Conservation (phyloP, 2,888 invertebrate species). For the Portevinia maculata region DNA sequence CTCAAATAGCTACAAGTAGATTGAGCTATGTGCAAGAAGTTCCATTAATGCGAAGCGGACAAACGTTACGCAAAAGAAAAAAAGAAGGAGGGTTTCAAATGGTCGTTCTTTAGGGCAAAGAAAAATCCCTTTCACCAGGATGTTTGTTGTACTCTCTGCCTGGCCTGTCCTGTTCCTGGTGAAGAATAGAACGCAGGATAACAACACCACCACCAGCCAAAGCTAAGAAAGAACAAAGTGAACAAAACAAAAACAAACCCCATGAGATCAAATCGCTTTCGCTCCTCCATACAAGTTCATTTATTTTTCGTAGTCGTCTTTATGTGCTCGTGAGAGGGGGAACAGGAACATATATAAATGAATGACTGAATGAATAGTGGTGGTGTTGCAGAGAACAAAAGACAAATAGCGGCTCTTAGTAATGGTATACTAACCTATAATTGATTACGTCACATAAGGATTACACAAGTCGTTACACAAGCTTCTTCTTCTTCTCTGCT, state of each 20-base stretch:
- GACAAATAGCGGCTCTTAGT: constrained; percentile 70
- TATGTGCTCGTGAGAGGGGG: constrained; percentile 2
- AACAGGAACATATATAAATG: background rate
- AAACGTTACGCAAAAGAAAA: background rate
- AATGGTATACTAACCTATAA: constrained; percentile 73
- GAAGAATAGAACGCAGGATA: constrained; percentile 50
- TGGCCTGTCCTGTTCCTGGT: constrained; percentile 32
- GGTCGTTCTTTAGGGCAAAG: constrained; percentile 50
- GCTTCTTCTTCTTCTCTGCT: constrained; percentile 18
- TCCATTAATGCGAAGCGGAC: constrained; percentile 38
- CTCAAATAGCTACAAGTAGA: background rate
- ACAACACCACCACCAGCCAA: constrained; percentile 37
- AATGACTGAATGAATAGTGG: constrained; percentile 9
- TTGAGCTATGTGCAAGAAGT: constrained; percentile 24
- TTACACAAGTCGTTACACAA: constrained; percentile 72
- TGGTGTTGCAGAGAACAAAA: constrained; percentile 54
- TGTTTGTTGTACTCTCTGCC: constrained; percentile 45
- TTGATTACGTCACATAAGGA: constrained; percentile 74
- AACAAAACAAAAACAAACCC: constrained; percentile 35
- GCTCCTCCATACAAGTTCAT: constrained; percentile 50
- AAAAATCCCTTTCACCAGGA: constrained; percentile 43
- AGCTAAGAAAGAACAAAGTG: constrained; percentile 24
- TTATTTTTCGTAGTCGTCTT: constrained; percentile 27
- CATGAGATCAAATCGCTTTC: constrained; percentile 68
- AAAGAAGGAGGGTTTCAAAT: constrained; percentile 23